Percentiles rank a stretch among this genome's conserved stretches.
Conservation (phyloP, 2,113 vertebrate genomes). For the Lampris incognitus region DNA sequence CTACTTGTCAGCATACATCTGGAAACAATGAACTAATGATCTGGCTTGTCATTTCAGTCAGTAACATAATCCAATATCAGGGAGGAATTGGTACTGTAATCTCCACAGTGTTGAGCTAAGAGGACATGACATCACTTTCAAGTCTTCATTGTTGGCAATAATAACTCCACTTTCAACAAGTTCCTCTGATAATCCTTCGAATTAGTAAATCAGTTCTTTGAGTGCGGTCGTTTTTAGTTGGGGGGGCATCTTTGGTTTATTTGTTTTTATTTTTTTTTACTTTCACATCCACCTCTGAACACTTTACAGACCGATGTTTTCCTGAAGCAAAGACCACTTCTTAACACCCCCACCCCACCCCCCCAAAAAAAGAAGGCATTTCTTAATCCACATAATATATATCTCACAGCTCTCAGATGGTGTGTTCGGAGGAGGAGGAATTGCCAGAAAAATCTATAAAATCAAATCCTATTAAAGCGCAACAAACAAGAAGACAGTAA, state of each 20-base stretch:
- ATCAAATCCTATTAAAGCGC: slow-evolving; percentile 83
- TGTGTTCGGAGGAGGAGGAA: slow-evolving; percentile 68
- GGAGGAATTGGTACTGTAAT: slow-evolving; percentile 53
- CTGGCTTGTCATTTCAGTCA: slow-evolving; percentile 50
- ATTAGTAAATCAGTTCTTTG: slow-evolving; percentile 24
- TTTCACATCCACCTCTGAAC: slow-evolving; percentile 43
- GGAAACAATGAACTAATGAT: slow-evolving; percentile 59
- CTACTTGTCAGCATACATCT: slow-evolving; percentile 26
- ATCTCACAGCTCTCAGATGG: slow-evolving; percentile 70
- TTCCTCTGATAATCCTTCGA: slow-evolving; percentile 47
- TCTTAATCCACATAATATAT: slow-evolving; percentile 74
- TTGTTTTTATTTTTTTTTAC: slow-evolving; percentile 1
- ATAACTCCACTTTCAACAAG: slow-evolving; percentile 30
- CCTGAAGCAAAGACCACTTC: slow-evolving; percentile 22
- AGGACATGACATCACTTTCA: slow-evolving; percentile 61
- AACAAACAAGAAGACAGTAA: slow-evolving; percentile 80
- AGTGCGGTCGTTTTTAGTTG: background rate
- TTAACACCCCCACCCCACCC: slow-evolving; percentile 38
- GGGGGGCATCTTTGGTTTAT: slow-evolving; percentile 12
- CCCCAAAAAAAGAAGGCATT: slow-evolving; percentile 42
- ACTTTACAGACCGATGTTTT: slow-evolving; percentile 55
- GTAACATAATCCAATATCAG: slow-evolving; percentile 64
- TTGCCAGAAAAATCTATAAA: slow-evolving; percentile 79
- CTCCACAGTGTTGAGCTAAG: slow-evolving; percentile 47
- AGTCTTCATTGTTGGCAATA: slow-evolving; percentile 59